Evolutionary conservation across 2,113 vertebrate species (phyloP), one percentile per base, ranked within the genome.

Genomic region (Brevimyrus niger): DNA sequence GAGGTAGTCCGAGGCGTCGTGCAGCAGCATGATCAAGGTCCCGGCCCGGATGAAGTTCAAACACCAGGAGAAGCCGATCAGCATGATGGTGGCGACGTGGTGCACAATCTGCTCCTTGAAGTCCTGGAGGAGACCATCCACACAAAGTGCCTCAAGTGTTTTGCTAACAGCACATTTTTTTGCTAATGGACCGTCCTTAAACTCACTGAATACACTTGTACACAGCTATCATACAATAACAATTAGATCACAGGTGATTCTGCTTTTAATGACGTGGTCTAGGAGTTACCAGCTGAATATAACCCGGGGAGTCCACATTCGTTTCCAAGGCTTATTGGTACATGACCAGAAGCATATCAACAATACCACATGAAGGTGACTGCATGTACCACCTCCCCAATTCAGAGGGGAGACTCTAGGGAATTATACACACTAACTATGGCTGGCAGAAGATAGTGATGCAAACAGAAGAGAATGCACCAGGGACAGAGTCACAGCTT

Each of bases 81-180:
- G 96, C 87, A 96, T 86, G 82, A 98, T 98, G 89, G 98, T 99
- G 92, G 97, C 97, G 0, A 98, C 94, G 0, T 99, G 98, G 94
- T 98, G 98, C 94, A 99, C 93, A 65, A 99, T 96, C 91, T 99
- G 98, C 73, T 99, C 98, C 90, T 97, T 98, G 92, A 99, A 99
- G 90, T 99, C 98, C 98, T 99, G 91, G 42, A 19, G 73, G 85
- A 53, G 23, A 82, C 44, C 42, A 10, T 85, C 15, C 35, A 83
- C 44, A 83, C 44, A 83, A 46, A 46, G 44, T 44, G 44, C 35
- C 35, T 42, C 44, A n/a, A 82, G 38, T 42, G 5, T 0, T 65
- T 65, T 65, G n/a, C n/a, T 27, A 27, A n/a, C 61, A 27, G 27
- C n/a, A 31, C 61, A 65, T 65, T 31, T 9, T 55, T 27, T 65